Conservation (phyloP, 2,888 invertebrate genomes). For the Endomychus coccineus region DNA sequence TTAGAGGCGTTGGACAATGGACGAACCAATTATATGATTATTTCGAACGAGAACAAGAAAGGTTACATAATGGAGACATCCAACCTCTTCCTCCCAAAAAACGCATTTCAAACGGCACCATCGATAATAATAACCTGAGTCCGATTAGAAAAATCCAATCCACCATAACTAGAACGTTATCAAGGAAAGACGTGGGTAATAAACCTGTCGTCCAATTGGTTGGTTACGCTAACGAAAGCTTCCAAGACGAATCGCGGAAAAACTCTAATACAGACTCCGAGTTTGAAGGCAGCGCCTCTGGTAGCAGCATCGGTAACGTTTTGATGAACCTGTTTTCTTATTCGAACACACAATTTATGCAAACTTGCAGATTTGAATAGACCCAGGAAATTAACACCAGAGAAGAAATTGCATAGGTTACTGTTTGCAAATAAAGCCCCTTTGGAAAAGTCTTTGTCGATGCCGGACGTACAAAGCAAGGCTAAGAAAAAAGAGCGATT, state of each 20-base stretch:
- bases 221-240: constrained; percentile 38
- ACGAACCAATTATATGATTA: constrained; percentile 80
- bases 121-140: constrained; percentile 33
- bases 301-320: constrained; percentile 35
- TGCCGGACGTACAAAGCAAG: constrained; percentile 76
- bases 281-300: constrained; percentile 28
- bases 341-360: not conserved
- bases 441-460: constrained; percentile 71
- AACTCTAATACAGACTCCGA: constrained; percentile 29
- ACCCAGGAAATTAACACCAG: constrained; percentile 40
- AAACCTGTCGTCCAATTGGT: constrained; percentile 37
- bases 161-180: constrained; percentile 48
- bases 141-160: constrained; percentile 40
- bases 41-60: constrained; percentile 75
- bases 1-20: constrained; percentile 91
- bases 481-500: constrained; percentile 63
- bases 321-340: not conserved
- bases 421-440: constrained; percentile 49
- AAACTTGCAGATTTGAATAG: constrained; percentile 7
- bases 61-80: constrained; percentile 60
- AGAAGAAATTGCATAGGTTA: constrained; percentile 48
- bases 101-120: constrained; percentile 29
- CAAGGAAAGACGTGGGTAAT: constrained; percentile 39
- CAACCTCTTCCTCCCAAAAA: constrained; percentile 36
- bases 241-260: constrained; percentile 31